Evolutionary conservation across 1,140 invertebrate genomes (phyloP), one percentile per base, ranked within the genome.

Genomic region (Tyrophagus putrescentiae): DNA sequence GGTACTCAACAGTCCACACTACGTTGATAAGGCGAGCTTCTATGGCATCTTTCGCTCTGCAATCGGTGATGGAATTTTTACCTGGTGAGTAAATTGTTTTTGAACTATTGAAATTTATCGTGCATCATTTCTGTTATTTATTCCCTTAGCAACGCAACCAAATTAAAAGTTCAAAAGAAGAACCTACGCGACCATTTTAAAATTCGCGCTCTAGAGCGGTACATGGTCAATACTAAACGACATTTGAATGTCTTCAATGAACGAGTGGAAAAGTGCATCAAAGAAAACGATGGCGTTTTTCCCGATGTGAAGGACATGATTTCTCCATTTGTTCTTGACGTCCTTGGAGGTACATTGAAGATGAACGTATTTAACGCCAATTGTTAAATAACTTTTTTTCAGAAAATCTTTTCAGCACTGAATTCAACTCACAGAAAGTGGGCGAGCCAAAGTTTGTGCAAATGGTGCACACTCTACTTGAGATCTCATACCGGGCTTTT

Each of bases 371-470:
- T 27, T 9, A 52, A 16, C 48, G 31, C 16, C 23, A 21, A 16
- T 4, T 21, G n/a, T 52, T 3, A 3, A 28, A 52, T 27, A 54
- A 54, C 52, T n/a, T 54, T 54, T 57, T 42, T 3, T 28, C 18
- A 57, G 56, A 57, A 57, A 57, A 34, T 23, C 3, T 57, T 16
- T 39, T 57, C n/a, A 57, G 56, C 18, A 41, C 36, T 16, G 25
- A 57, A 41, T 41, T 57, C 18, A 7, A 57, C 25, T 44, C 56
- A 57, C 56, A 57, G 44, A 13, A 7, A 44, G 31, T 39, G 23
- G 56, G 56, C 9, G 56, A 57, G 44, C 56, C 56, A 23, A 41
- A 57, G 31, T 57, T 39, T 57, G n/a, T 57, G 6, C 32, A 16
- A 7, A 29, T 39, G 7, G 36, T 57, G 5, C 13, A 34, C 21